Evolutionary conservation across 2,888 invertebrate species (phyloP).

Genomic region (Empis stercorea): DNA sequence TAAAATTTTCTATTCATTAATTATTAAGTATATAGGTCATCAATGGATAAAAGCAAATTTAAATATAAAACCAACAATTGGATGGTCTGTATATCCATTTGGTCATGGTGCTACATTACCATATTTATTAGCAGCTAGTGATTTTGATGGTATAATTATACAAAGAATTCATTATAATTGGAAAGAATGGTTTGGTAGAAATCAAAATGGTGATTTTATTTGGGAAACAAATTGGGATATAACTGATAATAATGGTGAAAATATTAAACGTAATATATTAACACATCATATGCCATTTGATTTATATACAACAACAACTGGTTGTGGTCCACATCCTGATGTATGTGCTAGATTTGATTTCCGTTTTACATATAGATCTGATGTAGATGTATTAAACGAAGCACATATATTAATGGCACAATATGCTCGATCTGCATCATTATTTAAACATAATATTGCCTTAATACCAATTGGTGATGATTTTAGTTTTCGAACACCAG

Average conservation of each 20-base stretch:
- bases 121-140: slow-evolving; percentile 68
- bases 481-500: slow-evolving; percentile 78
- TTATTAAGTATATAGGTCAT: slow-evolving; percentile 48
- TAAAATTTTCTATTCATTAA: too few species aligned
- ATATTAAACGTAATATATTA: slow-evolving; percentile 40
- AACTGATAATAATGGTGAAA: slow-evolving; percentile 12
- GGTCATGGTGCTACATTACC: slow-evolving; percentile 93
- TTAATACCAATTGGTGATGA: slow-evolving; percentile 93
- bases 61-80: slow-evolving; percentile 60
- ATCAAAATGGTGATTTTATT: slow-evolving; percentile 76
- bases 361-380: slow-evolving; percentile 70
- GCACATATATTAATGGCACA: slow-evolving; percentile 77
- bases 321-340: slow-evolving; percentile 87
- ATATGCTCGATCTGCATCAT: slow-evolving; percentile 75
- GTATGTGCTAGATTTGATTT: slow-evolving; percentile 79
- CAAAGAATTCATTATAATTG: slow-evolving; percentile 91
- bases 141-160: slow-evolving; percentile 78
- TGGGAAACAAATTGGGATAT: slow-evolving; percentile 80
- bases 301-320: slow-evolving; percentile 90
- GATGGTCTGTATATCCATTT: slow-evolving; percentile 98
- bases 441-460: slow-evolving; percentile 84
- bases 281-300: slow-evolving; percentile 94
- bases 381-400: slow-evolving; percentile 70
- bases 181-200: slow-evolving; percentile 84
- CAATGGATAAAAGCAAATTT: slow-evolving; percentile 78